phyloP scores from a whole-genome alignment of 2,797 vertebrate species.

The Tauraco hartlaubi region DNA sequence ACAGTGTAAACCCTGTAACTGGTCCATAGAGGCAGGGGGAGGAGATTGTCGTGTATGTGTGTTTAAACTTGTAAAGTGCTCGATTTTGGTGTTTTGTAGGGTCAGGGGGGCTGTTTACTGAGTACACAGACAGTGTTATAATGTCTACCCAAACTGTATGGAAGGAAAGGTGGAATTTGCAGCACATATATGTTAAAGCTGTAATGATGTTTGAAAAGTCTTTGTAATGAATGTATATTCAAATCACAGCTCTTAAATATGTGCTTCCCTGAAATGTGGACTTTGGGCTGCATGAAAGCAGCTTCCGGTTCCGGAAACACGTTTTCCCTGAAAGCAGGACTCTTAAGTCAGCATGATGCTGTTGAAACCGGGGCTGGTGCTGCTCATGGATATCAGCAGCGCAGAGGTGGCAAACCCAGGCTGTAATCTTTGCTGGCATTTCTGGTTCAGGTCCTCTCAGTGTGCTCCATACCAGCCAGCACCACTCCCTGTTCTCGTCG shows the following conservation, averaged over 20 bases:
- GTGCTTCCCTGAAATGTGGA: neutral
- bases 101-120: neutral
- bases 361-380: neutral
- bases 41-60: neutral
- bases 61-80: neutral
- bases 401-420: neutral
- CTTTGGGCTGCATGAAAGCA: neutral
- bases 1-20: neutral
- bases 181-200: accelerated
- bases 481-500: neutral
- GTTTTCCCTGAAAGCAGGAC: neutral
- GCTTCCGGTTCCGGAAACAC: neutral
- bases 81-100: neutral
- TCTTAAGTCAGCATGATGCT: neutral
- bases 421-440: neutral
- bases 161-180: neutral
- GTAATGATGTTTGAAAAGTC: neutral
- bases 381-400: neutral
- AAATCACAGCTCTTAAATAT: neutral
- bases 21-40: neutral
- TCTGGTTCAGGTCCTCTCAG: neutral
- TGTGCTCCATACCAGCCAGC: neutral
- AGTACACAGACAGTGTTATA: neutral
- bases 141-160: neutral
- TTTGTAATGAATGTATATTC: neutral